A percentile compares a stretch with the other conserved stretches of the same genome.
phyloP scores from a whole-genome alignment of 2,888 invertebrate genomes.

The Melangyna quadrimaculata region DNA sequence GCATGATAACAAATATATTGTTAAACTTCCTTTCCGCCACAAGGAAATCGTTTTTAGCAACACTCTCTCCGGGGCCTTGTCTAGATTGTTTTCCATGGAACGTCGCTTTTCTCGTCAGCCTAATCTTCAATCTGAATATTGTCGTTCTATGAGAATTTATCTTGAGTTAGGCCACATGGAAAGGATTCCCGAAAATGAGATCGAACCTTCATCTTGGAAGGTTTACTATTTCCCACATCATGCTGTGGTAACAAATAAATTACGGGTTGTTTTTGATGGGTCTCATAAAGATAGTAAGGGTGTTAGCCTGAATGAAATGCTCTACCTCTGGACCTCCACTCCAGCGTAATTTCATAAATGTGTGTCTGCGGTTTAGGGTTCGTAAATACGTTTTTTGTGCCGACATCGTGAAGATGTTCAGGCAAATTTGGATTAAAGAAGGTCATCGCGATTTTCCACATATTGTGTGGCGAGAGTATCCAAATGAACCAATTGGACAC shows the following conservation, averaged over 20 bases:
- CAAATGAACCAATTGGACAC: background rate
- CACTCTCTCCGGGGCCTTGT: background rate
- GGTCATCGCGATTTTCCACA: background rate
- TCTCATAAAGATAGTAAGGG: background rate
- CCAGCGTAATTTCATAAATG: background rate
- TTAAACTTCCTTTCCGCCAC: background rate
- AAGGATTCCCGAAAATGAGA: background rate
- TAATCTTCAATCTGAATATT: background rate
- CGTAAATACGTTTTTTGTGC: constrained; percentile 28
- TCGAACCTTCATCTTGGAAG: background rate
- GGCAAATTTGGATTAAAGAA: background rate
- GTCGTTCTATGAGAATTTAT: background rate
- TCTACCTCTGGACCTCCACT: background rate
- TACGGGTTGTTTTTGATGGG: background rate
- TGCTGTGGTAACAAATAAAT: background rate
- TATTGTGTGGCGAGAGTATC: background rate
- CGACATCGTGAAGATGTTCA: constrained; percentile 11
- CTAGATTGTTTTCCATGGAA: background rate
- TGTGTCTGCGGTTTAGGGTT: constrained; percentile 6
- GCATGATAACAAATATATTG: too few relatives aligned
- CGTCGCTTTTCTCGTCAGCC: background rate
- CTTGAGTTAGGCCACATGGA: constrained; percentile 11
- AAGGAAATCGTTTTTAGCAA: background rate
- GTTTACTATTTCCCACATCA: constrained; percentile 30
- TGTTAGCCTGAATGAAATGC: background rate